Evolutionary conservation across 2,113 vertebrate species (phyloP), one percentile per base, ranked within the genome.

Genomic region (Nothobranchius kuhntae): DNA sequence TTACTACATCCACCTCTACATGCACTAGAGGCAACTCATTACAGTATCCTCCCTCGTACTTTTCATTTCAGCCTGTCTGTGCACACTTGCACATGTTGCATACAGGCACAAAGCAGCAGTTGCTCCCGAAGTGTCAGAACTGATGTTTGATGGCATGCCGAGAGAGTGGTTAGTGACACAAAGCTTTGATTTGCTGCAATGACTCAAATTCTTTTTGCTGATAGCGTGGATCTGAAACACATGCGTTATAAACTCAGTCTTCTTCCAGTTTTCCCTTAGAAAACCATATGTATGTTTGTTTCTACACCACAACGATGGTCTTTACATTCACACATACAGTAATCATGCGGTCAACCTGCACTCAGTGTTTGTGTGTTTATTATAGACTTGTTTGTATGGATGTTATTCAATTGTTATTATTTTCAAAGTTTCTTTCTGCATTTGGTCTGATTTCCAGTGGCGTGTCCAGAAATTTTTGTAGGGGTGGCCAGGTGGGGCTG

Each of bases 151-250:
- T 78, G 71, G 91, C 90, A 87, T 87, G 87, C 75, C 78, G 87
- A 87, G 84, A 85, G 73, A 81, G 81, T 83, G 85, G 53, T 86
- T 80, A 47, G 84, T 83, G 89, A 89, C 86, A 88, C 82, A 61
- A 64, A 66, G 83, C 84, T 87, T 83, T 86, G 89, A 81, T 89
- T 90, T 89, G 80, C 75, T 84, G 80, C 85, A 81, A 65, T 82
- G 84, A 84, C 71, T 77, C 81, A 76, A 87, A 81, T 53, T 78
- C 74, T 79, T 72, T 84, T 85, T 78, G 75, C 75, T 84, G 59
- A 78, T 71, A 72, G 83, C 80, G 80, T 86, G 81, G 78, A 77
- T 89, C 89, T 89, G 87, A 88, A 78, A 79, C 85, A 82, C 78
- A 78, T 79, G 76, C 84, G 73, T 82, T 84, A 71, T 81, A 40